Percentiles rank a stretch among this genome's conserved stretches.
Evolutionary conservation across 2,888 invertebrate genomes (phyloP).

Genomic region (Neoitamus cyanurus): DNA sequence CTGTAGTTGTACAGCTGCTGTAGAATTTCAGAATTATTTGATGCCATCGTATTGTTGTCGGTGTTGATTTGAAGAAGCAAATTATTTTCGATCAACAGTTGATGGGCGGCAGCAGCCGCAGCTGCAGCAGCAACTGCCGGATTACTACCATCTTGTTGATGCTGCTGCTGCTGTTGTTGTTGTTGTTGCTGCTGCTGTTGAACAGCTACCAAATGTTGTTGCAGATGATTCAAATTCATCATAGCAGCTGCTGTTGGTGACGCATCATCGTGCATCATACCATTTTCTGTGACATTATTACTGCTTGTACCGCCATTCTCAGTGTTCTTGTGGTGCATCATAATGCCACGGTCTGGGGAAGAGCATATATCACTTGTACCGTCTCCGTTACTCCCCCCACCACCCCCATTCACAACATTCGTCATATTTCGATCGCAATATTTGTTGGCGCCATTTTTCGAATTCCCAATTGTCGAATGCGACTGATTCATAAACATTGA

Average conservation of each 20-base stretch:
- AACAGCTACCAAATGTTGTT: constrained; percentile 55
- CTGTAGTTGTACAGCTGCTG: constrained; percentile 63
- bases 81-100: constrained; percentile 56
- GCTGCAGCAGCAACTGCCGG: neutral
- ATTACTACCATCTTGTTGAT: constrained; percentile 24
- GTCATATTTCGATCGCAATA: neutral
- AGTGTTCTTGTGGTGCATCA: neutral
- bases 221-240: constrained; percentile 54
- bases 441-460: neutral
- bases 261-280: neutral
- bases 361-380: constrained; percentile 1
- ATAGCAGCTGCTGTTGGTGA: constrained; percentile 48
- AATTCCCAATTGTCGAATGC: neutral
- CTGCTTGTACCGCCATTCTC: neutral
- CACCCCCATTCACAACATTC: neutral
- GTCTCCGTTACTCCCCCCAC: neutral
- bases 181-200: constrained; percentile 52
- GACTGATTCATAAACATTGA: constrained; percentile 47
- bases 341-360: neutral
- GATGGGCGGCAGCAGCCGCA: constrained; percentile 48
- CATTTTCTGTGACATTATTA: neutral
- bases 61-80: constrained; percentile 56
- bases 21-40: constrained; percentile 57
- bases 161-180: constrained; percentile 45
- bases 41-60: constrained; percentile 44